A percentile compares a stretch with the other conserved stretches of the same genome.
Evolutionary conservation across 2,113 vertebrate genomes (phyloP).

Genomic region (Clarias gariepinus): DNA sequence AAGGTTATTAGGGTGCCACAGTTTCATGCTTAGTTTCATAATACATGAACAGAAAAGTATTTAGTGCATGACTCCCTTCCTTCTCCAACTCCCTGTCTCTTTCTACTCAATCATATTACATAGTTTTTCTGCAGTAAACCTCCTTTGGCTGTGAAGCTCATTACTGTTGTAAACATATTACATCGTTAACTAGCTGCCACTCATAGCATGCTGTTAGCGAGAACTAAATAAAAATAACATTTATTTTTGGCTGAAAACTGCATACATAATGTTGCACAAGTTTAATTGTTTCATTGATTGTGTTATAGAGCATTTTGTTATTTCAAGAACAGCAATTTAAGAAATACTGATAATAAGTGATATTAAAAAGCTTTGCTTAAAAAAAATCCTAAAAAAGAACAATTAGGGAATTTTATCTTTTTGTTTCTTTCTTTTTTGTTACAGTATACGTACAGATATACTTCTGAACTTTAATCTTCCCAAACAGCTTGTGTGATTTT

Average conservation of each 20-base stretch:
- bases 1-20: not conserved
- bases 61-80: not conserved
- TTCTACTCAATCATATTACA: not conserved
- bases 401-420: not conserved
- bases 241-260: not conserved
- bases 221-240: not conserved
- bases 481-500: not conserved
- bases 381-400: not conserved
- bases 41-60: not conserved
- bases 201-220: not conserved
- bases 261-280: not conserved
- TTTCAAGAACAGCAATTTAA: not conserved
- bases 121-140: not conserved
- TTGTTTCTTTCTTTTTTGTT: too few species aligned
- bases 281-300: not conserved
- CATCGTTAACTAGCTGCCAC: not conserved
- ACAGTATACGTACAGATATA: not conserved
- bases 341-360: not conserved
- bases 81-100: not conserved
- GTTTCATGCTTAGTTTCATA: not conserved
- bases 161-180: not conserved
- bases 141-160: not conserved
- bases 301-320: not conserved
- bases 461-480: not conserved
- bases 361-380: not conserved